Conservation (phyloP, 2,113 vertebrate species). For the Paratilapia polleni region DNA sequence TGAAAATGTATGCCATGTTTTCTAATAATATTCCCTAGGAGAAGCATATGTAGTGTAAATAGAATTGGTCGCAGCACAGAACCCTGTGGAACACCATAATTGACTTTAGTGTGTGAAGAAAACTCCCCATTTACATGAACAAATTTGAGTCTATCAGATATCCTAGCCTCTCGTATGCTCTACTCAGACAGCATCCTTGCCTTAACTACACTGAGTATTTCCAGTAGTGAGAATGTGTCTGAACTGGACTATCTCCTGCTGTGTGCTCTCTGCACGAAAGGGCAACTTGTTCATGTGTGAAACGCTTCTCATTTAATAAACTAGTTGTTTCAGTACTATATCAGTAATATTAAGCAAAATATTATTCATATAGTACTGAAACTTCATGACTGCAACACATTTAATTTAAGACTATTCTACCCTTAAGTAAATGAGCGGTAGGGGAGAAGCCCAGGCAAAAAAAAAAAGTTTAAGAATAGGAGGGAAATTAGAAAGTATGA, state of each 20-base stretch:
- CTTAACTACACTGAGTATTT: background rate
- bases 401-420: background rate
- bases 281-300: background rate
- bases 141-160: too few relatives aligned
- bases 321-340: background rate
- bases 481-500: slow-evolving; percentile 10
- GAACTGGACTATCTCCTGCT: background rate
- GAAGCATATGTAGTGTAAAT: too few relatives aligned
- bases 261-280: background rate
- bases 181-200: background rate
- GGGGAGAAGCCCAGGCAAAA: background rate
- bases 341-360: background rate
- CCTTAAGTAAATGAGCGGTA: background rate
- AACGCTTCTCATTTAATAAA: background rate
- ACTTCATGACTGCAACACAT: background rate
- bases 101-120: too few relatives aligned
- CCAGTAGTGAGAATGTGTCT: background rate
- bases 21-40: too few relatives aligned
- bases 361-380: background rate
- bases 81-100: too few relatives aligned
- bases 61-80: too few relatives aligned
- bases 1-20: too few relatives aligned
- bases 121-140: too few relatives aligned
- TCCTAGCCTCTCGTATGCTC: too few relatives aligned
- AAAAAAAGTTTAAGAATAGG: background rate